Conservation (phyloP, 1,140 invertebrate genomes). For the Zaprionus nigranus region DNA sequence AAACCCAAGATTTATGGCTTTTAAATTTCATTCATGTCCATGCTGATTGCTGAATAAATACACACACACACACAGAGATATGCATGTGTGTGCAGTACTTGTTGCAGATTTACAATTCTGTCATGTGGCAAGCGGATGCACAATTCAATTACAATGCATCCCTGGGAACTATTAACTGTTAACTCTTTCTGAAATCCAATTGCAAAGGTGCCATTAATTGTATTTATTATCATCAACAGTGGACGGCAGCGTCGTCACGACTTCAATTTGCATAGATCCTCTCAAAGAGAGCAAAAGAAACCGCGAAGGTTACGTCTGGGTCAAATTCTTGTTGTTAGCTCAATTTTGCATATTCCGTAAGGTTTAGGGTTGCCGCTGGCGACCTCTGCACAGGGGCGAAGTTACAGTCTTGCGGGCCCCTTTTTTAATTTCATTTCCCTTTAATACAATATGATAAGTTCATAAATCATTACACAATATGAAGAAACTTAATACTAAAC, state of each 20-base stretch:
- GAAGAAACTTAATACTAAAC: too few relatives aligned
- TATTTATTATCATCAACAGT: slow-evolving; percentile 26
- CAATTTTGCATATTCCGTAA: background rate
- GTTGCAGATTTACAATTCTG: slow-evolving; percentile 13
- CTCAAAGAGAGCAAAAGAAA: background rate
- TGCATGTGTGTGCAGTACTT: slow-evolving; percentile 9
- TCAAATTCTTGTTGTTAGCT: background rate
- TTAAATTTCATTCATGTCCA: slow-evolving; percentile 68
- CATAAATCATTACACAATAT: too few relatives aligned
- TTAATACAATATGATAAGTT: too few relatives aligned
- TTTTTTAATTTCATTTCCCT: too few relatives aligned
- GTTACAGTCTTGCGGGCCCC: too few relatives aligned
- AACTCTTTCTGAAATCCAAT: slow-evolving; percentile 39
- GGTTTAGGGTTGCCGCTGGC: background rate
- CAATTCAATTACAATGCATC: slow-evolving; percentile 60
- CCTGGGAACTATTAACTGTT: slow-evolving; percentile 36
- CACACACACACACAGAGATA: background rate
- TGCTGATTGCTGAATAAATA: slow-evolving; percentile 45
- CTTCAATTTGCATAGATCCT: slow-evolving; percentile 31
- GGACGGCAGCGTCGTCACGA: slow-evolving; percentile 25
- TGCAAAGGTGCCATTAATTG: slow-evolving; percentile 46
- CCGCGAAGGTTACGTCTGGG: background rate
- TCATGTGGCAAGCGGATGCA: slow-evolving; percentile 54
- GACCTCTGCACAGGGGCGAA: background rate
- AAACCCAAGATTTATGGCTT: slow-evolving; percentile 69